Percentiles rank a stretch among this genome's conserved stretches.
These are phyloP conservation scores for Gouania willdenowi DNA, from an alignment of 2,797 vertebrate genomes.

Conservation along the genomic window DNA sequence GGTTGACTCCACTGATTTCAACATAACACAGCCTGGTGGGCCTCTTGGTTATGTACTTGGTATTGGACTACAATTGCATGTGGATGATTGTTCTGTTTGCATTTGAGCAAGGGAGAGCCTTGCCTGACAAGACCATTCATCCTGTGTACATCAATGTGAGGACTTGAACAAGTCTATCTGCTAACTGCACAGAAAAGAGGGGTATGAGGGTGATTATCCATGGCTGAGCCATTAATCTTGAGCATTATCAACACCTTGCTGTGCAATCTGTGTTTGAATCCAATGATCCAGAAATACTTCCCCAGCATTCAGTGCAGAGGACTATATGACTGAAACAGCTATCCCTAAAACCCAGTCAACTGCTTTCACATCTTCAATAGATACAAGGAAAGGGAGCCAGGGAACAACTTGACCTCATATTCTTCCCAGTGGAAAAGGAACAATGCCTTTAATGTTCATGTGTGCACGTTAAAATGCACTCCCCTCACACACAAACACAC, in stretches of 20 bases:
- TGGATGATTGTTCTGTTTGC: constrained; percentile 6
- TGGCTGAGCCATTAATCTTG: constrained; percentile 68
- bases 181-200: constrained; percentile 31
- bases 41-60: constrained; percentile 15
- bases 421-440: constrained; percentile 34
- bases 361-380: constrained; percentile 5
- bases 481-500: neutral
- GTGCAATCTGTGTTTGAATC: constrained; percentile 59
- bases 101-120: constrained; percentile 13
- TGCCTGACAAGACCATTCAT: constrained; percentile 49
- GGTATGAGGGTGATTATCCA: constrained; percentile 59
- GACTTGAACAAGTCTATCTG: constrained; percentile 55
- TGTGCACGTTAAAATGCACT: constrained; percentile 21
- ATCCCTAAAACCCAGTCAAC: neutral
- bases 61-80: constrained; percentile 1
- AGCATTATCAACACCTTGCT: constrained; percentile 69
- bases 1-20: constrained; percentile 41
- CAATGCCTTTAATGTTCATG: constrained; percentile 36
- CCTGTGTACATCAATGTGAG: constrained; percentile 35
- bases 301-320: constrained; percentile 16
- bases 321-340: constrained; percentile 6
- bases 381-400: constrained; percentile 6
- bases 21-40: constrained; percentile 33
- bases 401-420: constrained; percentile 29
- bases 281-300: constrained; percentile 40